Base-by-base conservation (phyloP, 2,888 invertebrate genomes). In the Orthonevra nobilis region DNA sequence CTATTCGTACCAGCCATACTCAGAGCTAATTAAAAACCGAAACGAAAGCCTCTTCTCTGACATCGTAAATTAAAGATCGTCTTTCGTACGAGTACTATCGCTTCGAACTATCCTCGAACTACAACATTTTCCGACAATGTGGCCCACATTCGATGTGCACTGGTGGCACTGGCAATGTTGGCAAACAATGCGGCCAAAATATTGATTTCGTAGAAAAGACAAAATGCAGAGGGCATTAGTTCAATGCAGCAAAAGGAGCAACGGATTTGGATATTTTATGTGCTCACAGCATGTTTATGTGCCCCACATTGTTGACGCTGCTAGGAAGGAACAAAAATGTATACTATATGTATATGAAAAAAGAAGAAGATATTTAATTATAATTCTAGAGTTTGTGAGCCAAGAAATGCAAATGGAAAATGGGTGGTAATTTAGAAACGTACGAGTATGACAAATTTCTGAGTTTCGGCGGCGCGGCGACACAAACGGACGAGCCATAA, bases 101-200 rank as follows among this genome's bases (percentile, higher is more conserved):
- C 5, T 34, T 60, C 36, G 10, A 44, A 66, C 32, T 52, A 19
- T 34, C 42, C 17, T 44, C 10, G 7, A 19, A 26, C 48, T 48
- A 54, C 56, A 70, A 63, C 70, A 46, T 38, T 38, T 52, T 63
- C 23, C 34, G 61, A 44, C 52, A 36, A 32, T 32, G n/a, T 0
- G 15, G 20, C 3, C 4, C 40, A 40, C n/a, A 44, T 10, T 19
- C n/a, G 10, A 19, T n/a, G 6, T 4, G 6, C 34, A 1, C 23
- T 23, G 3, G 23, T 50, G 12, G 54, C 17, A 48, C 20, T 48
- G 40, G 14, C 15, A 34, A 64, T 42, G 48, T 50, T 61, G 61
- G 46, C 61, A 63, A 52, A 70, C 56, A 75, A 70, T 75, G 58
- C 75, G 58, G 63, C 61, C 54, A 34, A 48, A 56, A 14, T 69